Percentiles rank a stretch among this genome's conserved stretches.
phyloP scores from a whole-genome alignment of 1,140 invertebrate species.

The Atopsyche davidsoni region DNA sequence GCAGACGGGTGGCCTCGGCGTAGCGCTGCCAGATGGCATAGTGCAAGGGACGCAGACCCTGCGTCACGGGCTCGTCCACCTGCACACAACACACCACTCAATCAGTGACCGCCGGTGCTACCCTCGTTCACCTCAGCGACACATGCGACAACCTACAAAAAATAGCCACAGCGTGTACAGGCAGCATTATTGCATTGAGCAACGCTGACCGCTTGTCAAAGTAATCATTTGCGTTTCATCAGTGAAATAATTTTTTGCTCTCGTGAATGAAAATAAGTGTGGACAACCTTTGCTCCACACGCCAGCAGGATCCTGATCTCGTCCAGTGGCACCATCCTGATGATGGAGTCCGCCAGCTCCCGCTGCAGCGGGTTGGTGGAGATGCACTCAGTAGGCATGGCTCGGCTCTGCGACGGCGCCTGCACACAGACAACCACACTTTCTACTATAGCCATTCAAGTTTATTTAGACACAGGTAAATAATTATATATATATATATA shows the following conservation, averaged over 20 bases:
- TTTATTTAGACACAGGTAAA: too few species aligned
- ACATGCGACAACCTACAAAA: too few species aligned
- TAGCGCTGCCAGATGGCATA: conserved; percentile 87
- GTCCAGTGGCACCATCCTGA: conserved; percentile 76
- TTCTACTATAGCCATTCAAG: too few species aligned
- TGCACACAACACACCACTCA: conserved; percentile 30
- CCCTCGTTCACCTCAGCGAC: too few species aligned
- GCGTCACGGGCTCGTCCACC: conserved; percentile 68
- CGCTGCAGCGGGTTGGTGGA: conserved; percentile 69
- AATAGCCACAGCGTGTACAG: too few species aligned
- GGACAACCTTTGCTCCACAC: conserved; percentile 73
- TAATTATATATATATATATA: too few species aligned
- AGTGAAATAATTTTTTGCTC: too few species aligned
- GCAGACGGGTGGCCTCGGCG: conserved; percentile 68
- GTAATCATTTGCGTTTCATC: too few species aligned
- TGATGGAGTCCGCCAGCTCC: conserved; percentile 84
- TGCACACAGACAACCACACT: too few species aligned
- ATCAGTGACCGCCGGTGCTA: not conserved
- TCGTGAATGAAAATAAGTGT: conserved; percentile 9
- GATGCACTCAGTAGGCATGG: conserved; percentile 70
- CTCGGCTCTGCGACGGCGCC: too few species aligned
- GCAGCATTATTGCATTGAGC: too few species aligned
- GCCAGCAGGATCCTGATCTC: conserved; percentile 80
- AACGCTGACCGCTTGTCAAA: too few species aligned
- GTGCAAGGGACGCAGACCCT: conserved; percentile 82